Evolutionary conservation across 2,888 invertebrate species (phyloP).

Genomic region (Sminthurides aquaticus): DNA sequence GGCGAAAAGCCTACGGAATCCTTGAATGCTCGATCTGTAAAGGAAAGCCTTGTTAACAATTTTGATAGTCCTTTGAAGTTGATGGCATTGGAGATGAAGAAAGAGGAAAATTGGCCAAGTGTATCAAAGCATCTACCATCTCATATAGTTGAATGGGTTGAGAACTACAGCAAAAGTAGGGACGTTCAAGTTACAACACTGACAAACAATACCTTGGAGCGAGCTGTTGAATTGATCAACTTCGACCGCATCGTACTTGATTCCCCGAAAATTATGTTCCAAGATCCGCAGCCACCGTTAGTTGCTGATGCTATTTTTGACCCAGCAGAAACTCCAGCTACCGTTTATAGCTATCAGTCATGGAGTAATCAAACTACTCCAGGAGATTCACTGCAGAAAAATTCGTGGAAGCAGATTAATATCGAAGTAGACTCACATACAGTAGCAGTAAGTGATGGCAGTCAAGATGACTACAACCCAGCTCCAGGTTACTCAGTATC

Average conservation of each 20-base stretch:
- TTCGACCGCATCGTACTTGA: background rate
- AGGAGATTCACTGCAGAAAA: no score
- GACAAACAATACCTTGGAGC: background rate
- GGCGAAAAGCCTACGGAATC: background rate
- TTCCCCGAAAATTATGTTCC: no score
- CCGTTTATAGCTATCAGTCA: background rate
- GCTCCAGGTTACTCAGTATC: background rate
- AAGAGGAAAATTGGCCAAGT: conserved; percentile 4
- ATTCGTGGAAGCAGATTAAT: no score
- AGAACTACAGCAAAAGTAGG: conserved; percentile 2
- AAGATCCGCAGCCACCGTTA: background rate
- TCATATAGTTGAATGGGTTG: conserved; percentile 7
- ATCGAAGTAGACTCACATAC: background rate
- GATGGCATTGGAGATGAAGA: conserved; percentile 10
- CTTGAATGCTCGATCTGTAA: background rate
- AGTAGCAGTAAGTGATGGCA: background rate
- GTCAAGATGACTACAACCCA: background rate
- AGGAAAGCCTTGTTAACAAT: background rate
- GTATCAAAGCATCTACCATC: conserved; percentile 4
- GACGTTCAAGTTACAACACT: background rate
- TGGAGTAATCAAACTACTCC: no score
- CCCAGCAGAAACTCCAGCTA: background rate
- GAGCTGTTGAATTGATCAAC: background rate
- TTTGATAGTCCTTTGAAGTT: conserved; percentile 7
- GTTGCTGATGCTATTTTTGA: background rate